These are phyloP conservation scores for Atopsyche davidsoni DNA, from an alignment of 1,140 invertebrate genomes.

Conservation along the genomic window DNA sequence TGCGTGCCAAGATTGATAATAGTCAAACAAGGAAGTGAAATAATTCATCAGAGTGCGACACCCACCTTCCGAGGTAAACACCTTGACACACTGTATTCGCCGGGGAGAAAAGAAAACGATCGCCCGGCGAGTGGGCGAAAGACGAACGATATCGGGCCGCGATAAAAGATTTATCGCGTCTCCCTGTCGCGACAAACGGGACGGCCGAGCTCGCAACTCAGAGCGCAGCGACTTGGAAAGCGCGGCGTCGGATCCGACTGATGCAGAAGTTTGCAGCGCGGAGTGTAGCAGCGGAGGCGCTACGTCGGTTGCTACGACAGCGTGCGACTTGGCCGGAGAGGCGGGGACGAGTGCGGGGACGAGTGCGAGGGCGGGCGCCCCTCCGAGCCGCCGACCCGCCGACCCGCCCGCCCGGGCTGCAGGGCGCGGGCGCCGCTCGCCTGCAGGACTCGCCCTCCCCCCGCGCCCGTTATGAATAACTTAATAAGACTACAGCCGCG, in stretches of 20 bases:
- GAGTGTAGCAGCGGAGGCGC: conserved; percentile 1
- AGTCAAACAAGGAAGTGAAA: too few relatives aligned
- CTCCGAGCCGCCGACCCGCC: conserved; percentile 14
- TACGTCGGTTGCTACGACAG: not conserved
- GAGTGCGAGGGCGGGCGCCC: not conserved
- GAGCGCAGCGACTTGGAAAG: not conserved
- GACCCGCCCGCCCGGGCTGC: too few relatives aligned
- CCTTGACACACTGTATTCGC: conserved; percentile 11
- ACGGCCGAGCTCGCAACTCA: not conserved
- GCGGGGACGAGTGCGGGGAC: conserved; percentile 19
- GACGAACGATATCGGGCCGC: too few relatives aligned
- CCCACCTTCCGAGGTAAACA: conserved; percentile 17
- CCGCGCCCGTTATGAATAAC: too few relatives aligned
- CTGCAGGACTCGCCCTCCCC: too few relatives aligned
- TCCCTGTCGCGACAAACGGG: not conserved
- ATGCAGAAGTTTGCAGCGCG: too few relatives aligned
- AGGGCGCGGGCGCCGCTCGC: too few relatives aligned
- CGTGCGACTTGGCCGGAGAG: conserved; percentile 14
- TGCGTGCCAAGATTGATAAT: too few relatives aligned
- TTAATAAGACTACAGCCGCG: too few relatives aligned
- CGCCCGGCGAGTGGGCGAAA: not conserved
- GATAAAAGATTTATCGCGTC: too few relatives aligned
- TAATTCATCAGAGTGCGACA: too few relatives aligned
- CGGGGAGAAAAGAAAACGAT: conserved; percentile 3
- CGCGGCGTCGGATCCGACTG: not conserved